Evolutionary conservation across 2,113 vertebrate genomes (phyloP).

Genomic region (Pica pica): DNA sequence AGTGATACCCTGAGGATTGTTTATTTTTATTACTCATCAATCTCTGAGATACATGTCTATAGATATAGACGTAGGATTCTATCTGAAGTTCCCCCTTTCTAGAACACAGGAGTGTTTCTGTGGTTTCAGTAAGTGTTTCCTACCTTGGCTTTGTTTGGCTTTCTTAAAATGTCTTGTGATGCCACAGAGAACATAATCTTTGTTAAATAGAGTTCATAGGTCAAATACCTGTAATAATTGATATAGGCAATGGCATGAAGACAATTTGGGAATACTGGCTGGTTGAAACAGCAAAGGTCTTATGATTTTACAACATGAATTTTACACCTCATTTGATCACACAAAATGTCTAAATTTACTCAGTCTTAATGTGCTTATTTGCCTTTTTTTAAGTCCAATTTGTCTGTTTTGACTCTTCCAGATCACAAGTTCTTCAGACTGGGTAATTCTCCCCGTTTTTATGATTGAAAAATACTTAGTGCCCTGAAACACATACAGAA

Average conservation of each 20-base stretch:
- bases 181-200: background rate
- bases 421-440: background rate
- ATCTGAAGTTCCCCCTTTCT: background rate
- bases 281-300: background rate
- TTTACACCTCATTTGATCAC: background rate
- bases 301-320: background rate
- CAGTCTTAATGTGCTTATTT: background rate
- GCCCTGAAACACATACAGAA: background rate
- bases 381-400: background rate
- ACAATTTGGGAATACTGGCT: background rate
- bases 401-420: background rate
- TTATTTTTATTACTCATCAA: background rate
- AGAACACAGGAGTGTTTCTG: background rate
- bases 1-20: background rate
- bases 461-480: background rate
- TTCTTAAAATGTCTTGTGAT: background rate
- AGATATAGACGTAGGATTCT: background rate
- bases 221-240: background rate
- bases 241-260: background rate
- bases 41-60: background rate
- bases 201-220: background rate
- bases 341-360: background rate
- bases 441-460: background rate
- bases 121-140: background rate
- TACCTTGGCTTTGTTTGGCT: background rate